A percentile compares a stretch with the other conserved stretches of the same genome.
Conservation (phyloP, 2,888 invertebrate genomes). For the Exocentrus adspersus region DNA sequence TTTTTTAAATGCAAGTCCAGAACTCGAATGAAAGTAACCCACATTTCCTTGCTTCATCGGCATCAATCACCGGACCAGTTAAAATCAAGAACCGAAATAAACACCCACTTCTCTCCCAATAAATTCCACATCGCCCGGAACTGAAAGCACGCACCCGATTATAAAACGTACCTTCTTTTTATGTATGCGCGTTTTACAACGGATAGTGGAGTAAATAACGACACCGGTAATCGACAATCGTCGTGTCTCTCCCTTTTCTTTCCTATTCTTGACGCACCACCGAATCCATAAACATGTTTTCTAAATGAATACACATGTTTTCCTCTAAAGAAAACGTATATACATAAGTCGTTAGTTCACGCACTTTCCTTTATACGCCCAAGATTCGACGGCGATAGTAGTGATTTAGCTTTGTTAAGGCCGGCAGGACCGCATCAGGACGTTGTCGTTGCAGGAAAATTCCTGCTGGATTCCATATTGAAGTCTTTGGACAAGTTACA, state of each 20-base stretch:
- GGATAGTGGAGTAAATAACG: neutral
- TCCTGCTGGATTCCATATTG: too few species aligned
- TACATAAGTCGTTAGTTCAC: slow-evolving; percentile 43
- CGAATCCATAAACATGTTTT: slow-evolving; percentile 44
- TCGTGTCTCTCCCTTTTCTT: slow-evolving; percentile 35
- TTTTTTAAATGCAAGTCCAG: too few species aligned
- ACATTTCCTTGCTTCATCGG: neutral
- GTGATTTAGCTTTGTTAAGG: slow-evolving; percentile 39
- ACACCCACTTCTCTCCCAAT: neutral
- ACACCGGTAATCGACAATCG: slow-evolving; percentile 2
- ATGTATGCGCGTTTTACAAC: neutral
- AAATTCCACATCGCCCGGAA: neutral
- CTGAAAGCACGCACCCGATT: neutral
- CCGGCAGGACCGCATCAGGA: slow-evolving; percentile 27
- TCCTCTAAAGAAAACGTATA: slow-evolving; percentile 38
- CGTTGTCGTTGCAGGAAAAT: too few species aligned
- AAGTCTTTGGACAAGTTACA: too few species aligned
- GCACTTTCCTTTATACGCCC: slow-evolving; percentile 40
- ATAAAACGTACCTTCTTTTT: neutral
- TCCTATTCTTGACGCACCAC: slow-evolving; percentile 30
- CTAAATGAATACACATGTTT: slow-evolving; percentile 45
- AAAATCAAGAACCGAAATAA: neutral
- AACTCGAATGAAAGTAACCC: too few species aligned
- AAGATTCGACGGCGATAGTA: slow-evolving; percentile 34
- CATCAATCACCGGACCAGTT: neutral